A percentile compares a stretch with the other conserved stretches of the same genome.
Conservation (phyloP, 2,888 invertebrate species). For the Orthosia cruda region DNA sequence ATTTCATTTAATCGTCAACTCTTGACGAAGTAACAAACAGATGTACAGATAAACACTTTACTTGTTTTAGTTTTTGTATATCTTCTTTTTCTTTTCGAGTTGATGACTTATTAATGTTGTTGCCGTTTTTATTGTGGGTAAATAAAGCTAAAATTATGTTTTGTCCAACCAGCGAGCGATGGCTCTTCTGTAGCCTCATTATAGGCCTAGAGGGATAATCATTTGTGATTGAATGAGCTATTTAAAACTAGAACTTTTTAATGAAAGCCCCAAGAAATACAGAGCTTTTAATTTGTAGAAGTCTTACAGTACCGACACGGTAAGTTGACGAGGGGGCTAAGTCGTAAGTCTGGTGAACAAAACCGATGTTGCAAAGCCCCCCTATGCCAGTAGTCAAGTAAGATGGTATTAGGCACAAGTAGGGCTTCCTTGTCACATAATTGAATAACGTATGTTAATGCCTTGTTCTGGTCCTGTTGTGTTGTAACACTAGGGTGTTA, state of each 20-base stretch:
- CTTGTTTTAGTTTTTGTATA: too few relatives aligned
- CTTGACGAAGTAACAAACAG: background rate
- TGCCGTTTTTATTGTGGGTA: too few relatives aligned
- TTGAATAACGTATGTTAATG: slow-evolving; percentile 57
- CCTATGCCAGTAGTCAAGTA: slow-evolving; percentile 27
- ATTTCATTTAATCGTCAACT: background rate
- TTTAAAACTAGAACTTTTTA: background rate
- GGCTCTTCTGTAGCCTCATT: too few relatives aligned
- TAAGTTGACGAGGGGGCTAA: slow-evolving; percentile 23
- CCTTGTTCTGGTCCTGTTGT: slow-evolving; percentile 15
- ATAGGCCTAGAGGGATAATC: too few relatives aligned
- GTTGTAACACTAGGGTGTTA: slow-evolving; percentile 1
- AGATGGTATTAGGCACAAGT: slow-evolving; percentile 40
- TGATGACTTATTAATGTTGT: too few relatives aligned
- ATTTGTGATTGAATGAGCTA: too few relatives aligned
- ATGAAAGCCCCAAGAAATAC: background rate
- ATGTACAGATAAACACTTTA: background rate
- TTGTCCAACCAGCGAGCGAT: too few relatives aligned
- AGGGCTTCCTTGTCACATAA: slow-evolving; percentile 63
- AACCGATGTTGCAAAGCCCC: slow-evolving; percentile 45
- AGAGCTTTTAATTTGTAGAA: slow-evolving; percentile 37
- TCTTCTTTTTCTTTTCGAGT: too few relatives aligned
- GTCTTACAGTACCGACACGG: slow-evolving; percentile 22
- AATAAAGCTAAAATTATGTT: too few relatives aligned
- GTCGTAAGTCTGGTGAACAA: slow-evolving; percentile 32